Conservation (phyloP, 2,888 invertebrate species). For the Alsophila aescularia region DNA sequence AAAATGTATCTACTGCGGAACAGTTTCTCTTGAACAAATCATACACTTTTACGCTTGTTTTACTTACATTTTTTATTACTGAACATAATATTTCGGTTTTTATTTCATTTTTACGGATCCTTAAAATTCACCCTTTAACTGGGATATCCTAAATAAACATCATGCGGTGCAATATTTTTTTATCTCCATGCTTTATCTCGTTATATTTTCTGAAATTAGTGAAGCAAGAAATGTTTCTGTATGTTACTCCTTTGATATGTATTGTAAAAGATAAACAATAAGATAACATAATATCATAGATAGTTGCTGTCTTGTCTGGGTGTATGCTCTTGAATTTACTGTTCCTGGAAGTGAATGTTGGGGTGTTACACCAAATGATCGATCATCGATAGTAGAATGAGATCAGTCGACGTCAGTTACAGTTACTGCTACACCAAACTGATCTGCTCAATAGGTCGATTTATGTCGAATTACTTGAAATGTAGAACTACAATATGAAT, state of each 20-base stretch:
- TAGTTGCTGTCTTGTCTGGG: too few species aligned
- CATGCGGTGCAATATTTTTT: constrained; percentile 36
- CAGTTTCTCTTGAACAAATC: constrained; percentile 4
- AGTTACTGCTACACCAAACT: too few species aligned
- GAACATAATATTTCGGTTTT: constrained; percentile 33
- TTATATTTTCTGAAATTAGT: constrained; percentile 26
- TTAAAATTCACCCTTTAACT: constrained; percentile 52
- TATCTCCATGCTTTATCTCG: constrained; percentile 12
- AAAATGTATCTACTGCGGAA: constrained; percentile 5
- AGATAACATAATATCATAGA: too few species aligned
- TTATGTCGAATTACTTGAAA: too few species aligned
- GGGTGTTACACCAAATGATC: too few species aligned
- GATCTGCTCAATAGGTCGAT: too few species aligned
- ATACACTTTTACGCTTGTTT: constrained; percentile 12
- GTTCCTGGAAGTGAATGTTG: too few species aligned
- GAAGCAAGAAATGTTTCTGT: not conserved
- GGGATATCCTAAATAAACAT: constrained; percentile 61
- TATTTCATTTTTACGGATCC: constrained; percentile 43
- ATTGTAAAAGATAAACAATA: not conserved
- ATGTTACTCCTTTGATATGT: not conserved
- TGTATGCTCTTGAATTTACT: too few species aligned
- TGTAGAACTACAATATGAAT: too few species aligned
- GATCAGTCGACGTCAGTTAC: too few species aligned
- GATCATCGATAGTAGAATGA: too few species aligned
- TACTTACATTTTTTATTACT: constrained; percentile 28